phyloP scores from a whole-genome alignment of 2,888 invertebrate genomes.

The Gastracanthus pulcherrimus region DNA sequence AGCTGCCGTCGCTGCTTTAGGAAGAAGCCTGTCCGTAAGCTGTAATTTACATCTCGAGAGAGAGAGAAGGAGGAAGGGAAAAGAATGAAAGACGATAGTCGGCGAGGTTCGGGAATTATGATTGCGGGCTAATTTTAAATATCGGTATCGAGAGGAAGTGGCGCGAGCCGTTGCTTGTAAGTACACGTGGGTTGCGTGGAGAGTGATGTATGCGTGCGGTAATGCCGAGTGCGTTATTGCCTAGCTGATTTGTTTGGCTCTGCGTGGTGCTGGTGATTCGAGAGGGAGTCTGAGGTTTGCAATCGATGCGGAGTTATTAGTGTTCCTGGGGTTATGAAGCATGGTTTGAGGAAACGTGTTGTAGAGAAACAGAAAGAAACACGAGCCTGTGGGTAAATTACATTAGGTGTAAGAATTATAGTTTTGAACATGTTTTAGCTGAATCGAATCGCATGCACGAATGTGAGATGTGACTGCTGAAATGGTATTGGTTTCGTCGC shows the following conservation, averaged over 20 bases:
- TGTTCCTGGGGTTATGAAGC: not conserved
- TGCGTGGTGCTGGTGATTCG: not conserved
- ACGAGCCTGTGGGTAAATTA: no score
- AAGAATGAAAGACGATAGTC: no score
- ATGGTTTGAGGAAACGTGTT: not conserved
- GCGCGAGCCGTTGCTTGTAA: not conserved
- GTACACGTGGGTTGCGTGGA: constrained; percentile 1
- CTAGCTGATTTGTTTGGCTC: not conserved
- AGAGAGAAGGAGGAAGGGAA: not conserved
- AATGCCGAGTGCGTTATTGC: constrained; percentile 13
- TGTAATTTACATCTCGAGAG: constrained; percentile 42
- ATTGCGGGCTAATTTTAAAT: constrained; percentile 41
- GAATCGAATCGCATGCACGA: no score
- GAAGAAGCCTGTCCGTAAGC: constrained; percentile 7
- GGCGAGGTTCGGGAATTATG: constrained; percentile 38
- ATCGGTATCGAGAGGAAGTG: constrained; percentile 10
- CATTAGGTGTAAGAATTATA: no score
- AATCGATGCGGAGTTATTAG: constrained; percentile 12
- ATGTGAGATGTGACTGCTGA: no score
- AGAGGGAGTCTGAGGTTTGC: not conserved
- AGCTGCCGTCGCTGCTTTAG: not conserved
- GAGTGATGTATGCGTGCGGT: constrained; percentile 23
- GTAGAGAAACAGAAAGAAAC: not conserved
- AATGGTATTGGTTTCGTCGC: not conserved
- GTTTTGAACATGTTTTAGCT: no score